Evolutionary conservation across 2,888 invertebrate genomes (phyloP).

Genomic region (Calliopum simillimum): DNA sequence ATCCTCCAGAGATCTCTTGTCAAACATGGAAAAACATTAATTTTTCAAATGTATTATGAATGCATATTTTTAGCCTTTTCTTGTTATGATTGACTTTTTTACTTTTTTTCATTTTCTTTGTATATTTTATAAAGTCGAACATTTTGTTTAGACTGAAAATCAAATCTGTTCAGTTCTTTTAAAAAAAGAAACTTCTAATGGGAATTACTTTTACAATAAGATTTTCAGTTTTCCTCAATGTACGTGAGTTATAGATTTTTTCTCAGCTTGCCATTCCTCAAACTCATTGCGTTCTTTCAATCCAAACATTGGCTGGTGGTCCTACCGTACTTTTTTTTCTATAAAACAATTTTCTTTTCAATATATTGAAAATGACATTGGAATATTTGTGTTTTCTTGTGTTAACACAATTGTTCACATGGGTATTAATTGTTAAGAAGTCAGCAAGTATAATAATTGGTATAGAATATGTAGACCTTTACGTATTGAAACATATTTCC

Average conservation of each 20-base stretch:
- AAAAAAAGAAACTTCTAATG: neutral
- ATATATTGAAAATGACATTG: constrained; percentile 30
- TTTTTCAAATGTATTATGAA: constrained; percentile 9
- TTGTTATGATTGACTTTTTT: no score
- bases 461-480: neutral
- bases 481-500: no score
- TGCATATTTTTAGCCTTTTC: no score
- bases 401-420: constrained; percentile 6
- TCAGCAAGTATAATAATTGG: neutral
- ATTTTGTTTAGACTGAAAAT: neutral
- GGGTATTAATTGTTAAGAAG: neutral
- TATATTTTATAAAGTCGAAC: neutral
- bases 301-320: constrained; percentile 30
- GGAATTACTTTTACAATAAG: neutral
- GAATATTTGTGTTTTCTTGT: constrained; percentile 7
- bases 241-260: no score
- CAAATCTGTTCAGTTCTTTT: neutral
- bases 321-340: constrained; percentile 35
- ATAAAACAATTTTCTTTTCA: constrained; percentile 3
- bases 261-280: no score
- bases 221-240: neutral
- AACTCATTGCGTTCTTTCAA: no score
- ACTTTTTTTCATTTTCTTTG: no score
- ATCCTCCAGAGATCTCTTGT: constrained; percentile 1
- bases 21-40: constrained; percentile 6